Percentiles rank a stretch among this genome's conserved stretches.
These are phyloP conservation scores for Lontra canadensis DNA, from an alignment of 2,113 vertebrate species.

Conservation along the genomic window DNA sequence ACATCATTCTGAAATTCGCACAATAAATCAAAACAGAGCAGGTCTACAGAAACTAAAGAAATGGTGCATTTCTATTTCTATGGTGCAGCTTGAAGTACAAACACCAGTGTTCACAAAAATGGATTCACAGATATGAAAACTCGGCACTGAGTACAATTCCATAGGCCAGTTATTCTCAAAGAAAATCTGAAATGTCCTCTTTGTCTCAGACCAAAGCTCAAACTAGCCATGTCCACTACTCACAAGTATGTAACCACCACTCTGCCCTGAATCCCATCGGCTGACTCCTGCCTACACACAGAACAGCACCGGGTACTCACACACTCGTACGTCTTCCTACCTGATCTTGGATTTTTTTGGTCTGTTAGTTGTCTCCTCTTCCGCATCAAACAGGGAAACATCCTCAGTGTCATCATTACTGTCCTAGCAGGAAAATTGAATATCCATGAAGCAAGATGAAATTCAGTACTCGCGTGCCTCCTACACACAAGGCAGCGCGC, in stretches of 20 bases:
- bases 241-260: background rate
- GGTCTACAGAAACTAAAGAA: background rate
- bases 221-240: background rate
- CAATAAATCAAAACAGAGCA: background rate
- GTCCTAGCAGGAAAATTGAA: slow-evolving; percentile 83
- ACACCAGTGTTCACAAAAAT: background rate
- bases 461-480: background rate
- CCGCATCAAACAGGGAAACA: slow-evolving; percentile 95
- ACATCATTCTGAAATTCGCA: slow-evolving; percentile 27
- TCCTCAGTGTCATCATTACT: slow-evolving; percentile 92
- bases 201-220: background rate
- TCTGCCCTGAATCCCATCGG: background rate
- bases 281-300: background rate
- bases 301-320: background rate
- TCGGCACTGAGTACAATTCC: background rate
- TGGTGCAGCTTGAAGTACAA: background rate
- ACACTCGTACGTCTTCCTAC: slow-evolving; percentile 73
- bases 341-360: slow-evolving; percentile 88
- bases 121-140: slow-evolving; percentile 3
- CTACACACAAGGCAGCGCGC: background rate
- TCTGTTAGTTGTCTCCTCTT: slow-evolving; percentile 88
- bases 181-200: background rate
- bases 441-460: slow-evolving; percentile 54
- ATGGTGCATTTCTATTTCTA: background rate
- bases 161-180: background rate